Conservation (phyloP, 2,113 vertebrate species). For the Terrapene triunguis region DNA sequence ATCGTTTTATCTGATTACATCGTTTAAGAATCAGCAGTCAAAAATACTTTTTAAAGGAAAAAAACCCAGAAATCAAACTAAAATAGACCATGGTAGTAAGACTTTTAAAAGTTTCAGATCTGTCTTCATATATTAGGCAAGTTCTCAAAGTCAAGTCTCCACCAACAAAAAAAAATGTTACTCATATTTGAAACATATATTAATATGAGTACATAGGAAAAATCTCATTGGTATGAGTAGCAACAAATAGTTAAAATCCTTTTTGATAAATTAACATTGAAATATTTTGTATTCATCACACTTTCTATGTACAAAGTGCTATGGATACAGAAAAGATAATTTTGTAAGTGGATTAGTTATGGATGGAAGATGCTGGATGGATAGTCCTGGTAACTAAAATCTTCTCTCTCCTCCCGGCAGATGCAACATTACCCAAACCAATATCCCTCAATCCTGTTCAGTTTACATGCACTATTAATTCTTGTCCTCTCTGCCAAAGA, state of each 20-base stretch:
- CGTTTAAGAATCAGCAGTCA: fast-evolving
- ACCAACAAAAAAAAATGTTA: too few species aligned
- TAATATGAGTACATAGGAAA: not conserved
- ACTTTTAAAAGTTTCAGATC: too few species aligned
- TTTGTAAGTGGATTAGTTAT: not conserved
- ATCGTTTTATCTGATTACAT: not conserved
- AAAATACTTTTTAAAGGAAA: not conserved
- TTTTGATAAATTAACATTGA: not conserved
- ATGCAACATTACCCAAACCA: not conserved
- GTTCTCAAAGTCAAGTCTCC: too few species aligned
- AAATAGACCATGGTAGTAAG: too few species aligned
- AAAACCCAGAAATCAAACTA: too few species aligned
- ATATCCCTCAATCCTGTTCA: not conserved
- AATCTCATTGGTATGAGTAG: not conserved
- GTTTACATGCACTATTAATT: not conserved
- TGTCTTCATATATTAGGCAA: too few species aligned
- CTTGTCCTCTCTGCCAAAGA: not conserved
- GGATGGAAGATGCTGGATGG: not conserved
- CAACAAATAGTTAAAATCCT: not conserved
- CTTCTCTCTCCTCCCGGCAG: not conserved
- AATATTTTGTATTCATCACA: not conserved
- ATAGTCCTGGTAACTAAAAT: not conserved
- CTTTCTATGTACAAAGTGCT: not conserved
- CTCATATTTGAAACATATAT: too few species aligned
- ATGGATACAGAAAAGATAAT: not conserved